Conservation (phyloP, 30 jellyfish, hydroid and myxozoan species). For the Sanderia malayensis region DNA sequence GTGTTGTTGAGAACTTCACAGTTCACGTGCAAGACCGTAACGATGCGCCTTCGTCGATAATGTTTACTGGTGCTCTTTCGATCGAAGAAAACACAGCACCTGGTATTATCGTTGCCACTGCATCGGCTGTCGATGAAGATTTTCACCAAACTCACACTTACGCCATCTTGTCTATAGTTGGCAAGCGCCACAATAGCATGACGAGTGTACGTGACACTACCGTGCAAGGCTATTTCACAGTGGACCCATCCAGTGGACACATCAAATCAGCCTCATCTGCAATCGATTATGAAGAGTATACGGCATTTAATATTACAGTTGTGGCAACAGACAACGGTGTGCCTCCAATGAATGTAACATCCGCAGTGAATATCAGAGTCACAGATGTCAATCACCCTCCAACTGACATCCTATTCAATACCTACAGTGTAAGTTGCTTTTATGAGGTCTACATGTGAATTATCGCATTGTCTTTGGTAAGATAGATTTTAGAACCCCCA, state of each 20-base stretch:
- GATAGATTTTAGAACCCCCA: too few relatives aligned
- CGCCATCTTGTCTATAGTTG: conserved; percentile 34
- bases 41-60: conserved; percentile 68
- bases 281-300: conserved; percentile 51
- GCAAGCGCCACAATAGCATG: conserved; percentile 24
- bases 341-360: conserved; percentile 41
- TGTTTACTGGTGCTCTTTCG: conserved; percentile 35
- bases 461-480: too few relatives aligned
- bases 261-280: conserved; percentile 27
- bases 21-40: conserved; percentile 64
- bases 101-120: conserved; percentile 59
- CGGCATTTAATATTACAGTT: conserved; percentile 38
- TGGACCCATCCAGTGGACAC: conserved; percentile 50
- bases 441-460: too few relatives aligned
- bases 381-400: conserved; percentile 77
- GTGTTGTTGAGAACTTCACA: conserved; percentile 37
- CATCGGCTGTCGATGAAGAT: conserved; percentile 84
- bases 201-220: too few relatives aligned
- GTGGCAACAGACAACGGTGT: conserved; percentile 68
- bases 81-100: conserved; percentile 53
- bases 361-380: conserved; percentile 49
- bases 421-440: conserved; percentile 38
- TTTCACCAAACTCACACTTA: conserved; percentile 60
- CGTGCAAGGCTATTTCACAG: conserved; percentile 32
- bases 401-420: conserved; percentile 52